These are phyloP conservation scores for Coracias cyanogaster DNA, from an alignment of 2,797 vertebrate genomes.

Conservation along the genomic window DNA sequence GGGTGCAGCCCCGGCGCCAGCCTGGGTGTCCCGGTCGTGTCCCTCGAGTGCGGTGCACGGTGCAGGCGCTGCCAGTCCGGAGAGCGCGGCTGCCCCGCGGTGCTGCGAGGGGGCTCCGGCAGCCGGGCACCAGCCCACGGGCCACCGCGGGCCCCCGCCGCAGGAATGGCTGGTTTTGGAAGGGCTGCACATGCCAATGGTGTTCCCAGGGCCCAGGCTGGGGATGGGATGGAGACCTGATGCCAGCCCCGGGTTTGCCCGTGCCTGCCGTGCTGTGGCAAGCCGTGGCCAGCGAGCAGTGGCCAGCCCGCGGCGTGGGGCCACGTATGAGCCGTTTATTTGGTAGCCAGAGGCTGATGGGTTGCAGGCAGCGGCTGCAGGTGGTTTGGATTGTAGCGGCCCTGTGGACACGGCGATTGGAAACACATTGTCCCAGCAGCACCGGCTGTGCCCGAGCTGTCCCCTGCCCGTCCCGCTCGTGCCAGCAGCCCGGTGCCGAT, in stretches of 20 bases:
- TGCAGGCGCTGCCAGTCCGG: rapidly evolving
- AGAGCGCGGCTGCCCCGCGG: rapidly evolving
- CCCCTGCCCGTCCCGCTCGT: background rate
- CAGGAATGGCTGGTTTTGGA: background rate
- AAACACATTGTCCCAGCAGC: slow-evolving; percentile 52
- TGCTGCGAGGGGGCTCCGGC: rapidly evolving
- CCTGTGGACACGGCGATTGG: slow-evolving; percentile 57
- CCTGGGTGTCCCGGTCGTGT: rapidly evolving
- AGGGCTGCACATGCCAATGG: rapidly evolving
- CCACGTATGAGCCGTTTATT: background rate
- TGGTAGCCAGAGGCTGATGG: slow-evolving; percentile 64
- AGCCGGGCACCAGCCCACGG: rapidly evolving
- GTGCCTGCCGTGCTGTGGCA: rapidly evolving
- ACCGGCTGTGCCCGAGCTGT: too few species aligned
- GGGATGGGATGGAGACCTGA: background rate
- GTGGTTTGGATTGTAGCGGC: slow-evolving; percentile 55
- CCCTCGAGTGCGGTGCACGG: rapidly evolving
- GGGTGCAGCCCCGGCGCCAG: background rate
- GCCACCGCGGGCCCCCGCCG: rapidly evolving
- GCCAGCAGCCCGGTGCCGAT: rapidly evolving
- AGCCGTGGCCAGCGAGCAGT: rapidly evolving
- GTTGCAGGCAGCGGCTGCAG: slow-evolving; percentile 63
- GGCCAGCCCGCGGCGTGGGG: background rate
- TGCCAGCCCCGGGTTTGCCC: background rate
- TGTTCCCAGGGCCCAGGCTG: background rate